phyloP scores from a whole-genome alignment of 1,140 invertebrate species.

The Popillia japonica region DNA sequence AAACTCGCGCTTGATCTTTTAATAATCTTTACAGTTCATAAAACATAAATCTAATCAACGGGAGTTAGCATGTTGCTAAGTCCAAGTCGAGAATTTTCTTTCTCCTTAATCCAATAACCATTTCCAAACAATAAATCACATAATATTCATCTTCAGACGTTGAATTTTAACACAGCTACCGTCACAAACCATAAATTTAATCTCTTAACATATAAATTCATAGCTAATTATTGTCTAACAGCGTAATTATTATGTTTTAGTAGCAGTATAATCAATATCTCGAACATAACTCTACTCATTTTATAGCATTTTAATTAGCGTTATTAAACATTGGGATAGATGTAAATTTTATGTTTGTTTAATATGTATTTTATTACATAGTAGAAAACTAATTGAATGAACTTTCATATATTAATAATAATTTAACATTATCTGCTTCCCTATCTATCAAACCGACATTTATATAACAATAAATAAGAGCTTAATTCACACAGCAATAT shows the following conservation, averaged over 20 bases:
- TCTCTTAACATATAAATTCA: neutral
- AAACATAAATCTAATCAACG: neutral
- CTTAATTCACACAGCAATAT: neutral
- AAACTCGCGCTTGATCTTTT: neutral
- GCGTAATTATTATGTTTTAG: neutral
- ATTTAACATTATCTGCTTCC: neutral
- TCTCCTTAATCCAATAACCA: too few relatives aligned
- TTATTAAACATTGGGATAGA: conserved; percentile 6
- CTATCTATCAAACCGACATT: neutral
- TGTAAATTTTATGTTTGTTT: conserved; percentile 30
- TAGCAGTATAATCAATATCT: conserved; percentile 26
- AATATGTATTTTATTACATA: conserved; percentile 20
- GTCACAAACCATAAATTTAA: neutral
- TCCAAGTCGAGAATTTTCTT: neutral
- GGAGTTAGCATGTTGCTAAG: too few relatives aligned
- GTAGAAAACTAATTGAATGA: conserved; percentile 5
- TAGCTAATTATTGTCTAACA: conserved; percentile 11
- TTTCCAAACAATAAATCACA: neutral
- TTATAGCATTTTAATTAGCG: conserved; percentile 17
- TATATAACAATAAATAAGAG: neutral
- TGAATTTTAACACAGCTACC: too few relatives aligned
- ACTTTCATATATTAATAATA: conserved; percentile 17
- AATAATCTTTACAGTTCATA: neutral
- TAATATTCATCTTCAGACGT: neutral
- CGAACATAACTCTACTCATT: conserved; percentile 2